These are phyloP conservation scores for Hoplias malabaricus DNA, from an alignment of 2,113 vertebrate genomes.

Conservation along the genomic window DNA sequence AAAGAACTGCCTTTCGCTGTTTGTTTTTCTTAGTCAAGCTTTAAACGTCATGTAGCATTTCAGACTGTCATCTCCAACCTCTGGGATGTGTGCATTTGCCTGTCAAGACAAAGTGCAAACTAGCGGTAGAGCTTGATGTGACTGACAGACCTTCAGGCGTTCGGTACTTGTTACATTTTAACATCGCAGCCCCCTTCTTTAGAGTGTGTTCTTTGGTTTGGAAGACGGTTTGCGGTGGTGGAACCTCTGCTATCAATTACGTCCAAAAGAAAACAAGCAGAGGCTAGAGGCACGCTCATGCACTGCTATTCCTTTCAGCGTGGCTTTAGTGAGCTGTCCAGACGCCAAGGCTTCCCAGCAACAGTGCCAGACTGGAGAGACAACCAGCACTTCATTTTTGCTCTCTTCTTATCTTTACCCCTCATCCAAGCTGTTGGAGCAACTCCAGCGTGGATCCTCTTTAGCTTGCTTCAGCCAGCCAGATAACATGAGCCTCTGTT, in stretches of 20 bases:
- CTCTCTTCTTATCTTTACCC: conserved; percentile 29
- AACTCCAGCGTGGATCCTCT: conserved; percentile 53
- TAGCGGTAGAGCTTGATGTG: neutral
- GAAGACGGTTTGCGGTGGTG: conserved; percentile 8
- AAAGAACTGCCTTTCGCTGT: neutral
- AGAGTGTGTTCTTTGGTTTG: neutral
- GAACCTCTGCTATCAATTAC: conserved; percentile 39
- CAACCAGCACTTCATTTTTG: conserved; percentile 49
- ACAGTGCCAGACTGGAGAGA: conserved; percentile 57
- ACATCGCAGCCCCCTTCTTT: neutral
- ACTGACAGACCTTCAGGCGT: conserved; percentile 7
- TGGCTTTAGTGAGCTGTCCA: conserved; percentile 14
- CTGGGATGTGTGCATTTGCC: neutral
- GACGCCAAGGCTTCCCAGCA: conserved; percentile 57
- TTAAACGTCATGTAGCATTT: neutral
- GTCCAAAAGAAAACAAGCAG: neutral
- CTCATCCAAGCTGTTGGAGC: conserved; percentile 54
- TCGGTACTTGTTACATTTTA: conserved; percentile 4
- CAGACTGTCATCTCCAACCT: neutral
- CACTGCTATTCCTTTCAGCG: conserved; percentile 51
- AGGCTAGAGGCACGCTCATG: conserved; percentile 44
- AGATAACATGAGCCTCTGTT: conserved; percentile 55
- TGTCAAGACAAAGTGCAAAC: neutral
- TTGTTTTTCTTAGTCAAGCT: neutral
- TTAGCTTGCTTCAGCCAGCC: conserved; percentile 57